Base-by-base conservation (phyloP, 2,888 invertebrate species). In the Xiphydria camelus region DNA sequence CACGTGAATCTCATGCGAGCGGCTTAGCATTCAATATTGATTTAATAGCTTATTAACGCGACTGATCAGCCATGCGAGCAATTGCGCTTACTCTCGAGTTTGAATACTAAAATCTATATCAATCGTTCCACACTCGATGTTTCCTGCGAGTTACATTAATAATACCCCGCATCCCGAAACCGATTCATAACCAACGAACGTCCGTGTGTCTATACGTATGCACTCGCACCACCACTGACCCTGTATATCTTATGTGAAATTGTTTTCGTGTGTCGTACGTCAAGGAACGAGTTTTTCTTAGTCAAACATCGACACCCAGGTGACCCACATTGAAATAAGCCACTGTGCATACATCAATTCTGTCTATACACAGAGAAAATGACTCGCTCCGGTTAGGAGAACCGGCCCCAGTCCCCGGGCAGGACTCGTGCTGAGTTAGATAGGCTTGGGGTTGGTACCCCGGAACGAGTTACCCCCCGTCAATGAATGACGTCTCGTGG, bases 11-110 rank as follows among this genome's bases (percentile, higher is more conserved):
- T 62, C 67, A 67, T 66, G 63, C 62, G 63, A 59, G 59, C 60
- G 60, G 50, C 55, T 60, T 55, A 57, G 57, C 55, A 53, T 62
- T 50, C 61, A 57, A 58, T 61, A 66, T 67, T 66, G 67, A 65
- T 66, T 66, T 66, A 67, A 66, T 66, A 60, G 61, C 64, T 64
- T 64, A 67, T 66, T 65, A 66, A 62, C 61, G 60, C 49, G 62
- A 57, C 57, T 56, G 60, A 53, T 59, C 61, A 54, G 45, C 49
- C 55, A 48, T 51, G 56, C 55, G 51, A 57, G 50, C 46, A 51
- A 59, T 58, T 58, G 48, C 55, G 58, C 59, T 59, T 55, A 61
- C 57, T n/a, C n/a, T n/a, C 55, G 51, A 49, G 54, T 55, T 19
- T n/a, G 29, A 36, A 42, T 19, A 9, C 29, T 12, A 29, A 12